Evolutionary conservation across 2,797 vertebrate species (phyloP), one percentile per base, ranked within the genome.

Genomic region (Melanitta fusca): DNA sequence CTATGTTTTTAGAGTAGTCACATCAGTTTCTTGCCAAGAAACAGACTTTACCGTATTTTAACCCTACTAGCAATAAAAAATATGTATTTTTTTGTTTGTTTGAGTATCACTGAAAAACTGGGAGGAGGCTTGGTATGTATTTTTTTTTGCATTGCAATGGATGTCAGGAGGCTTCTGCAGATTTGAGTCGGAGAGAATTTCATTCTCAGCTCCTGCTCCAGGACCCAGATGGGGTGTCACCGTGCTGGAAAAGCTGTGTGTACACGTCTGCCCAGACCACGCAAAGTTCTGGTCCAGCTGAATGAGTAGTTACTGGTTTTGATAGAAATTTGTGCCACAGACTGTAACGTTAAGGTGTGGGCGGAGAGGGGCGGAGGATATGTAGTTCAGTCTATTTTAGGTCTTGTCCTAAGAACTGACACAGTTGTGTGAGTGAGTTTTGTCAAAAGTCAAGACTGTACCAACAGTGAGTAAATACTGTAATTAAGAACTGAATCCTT

Each of bases 371-470:
- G 57, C 80, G 54, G 43, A 71, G 39, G 62, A 17, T 93, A 38
- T 28, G 8, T 72, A 9, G 88, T 82, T 81, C 14, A 25, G 22
- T 80, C 74, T 58, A 7, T 39, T 85, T 69, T 85, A 49, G 57
- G 34, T 80, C 64, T 54, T 54, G 17, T 53, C 69, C 68, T 51
- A 25, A 38, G 70, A 62, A 30, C 68, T 84, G 32, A 10, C 5
- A 27, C 28, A 54, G 32, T 47, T 56, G 28, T 85, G n/a, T n/a
- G 47, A 57, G 24, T 38, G 71, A 85, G 61, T 79, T 94, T 85
- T 74, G 78, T 95, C 85, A 87, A 34, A 61, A 85, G 80, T 80
- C 77, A 90, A 72, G 93, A 82, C 43, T 93, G 75, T 81, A 51
- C 47, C 66, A 77, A 22, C 80, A 92, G 16, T 7, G 16, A 82